Evolutionary conservation across 2,888 invertebrate genomes (phyloP).

Genomic region (Athetis lepigone): DNA sequence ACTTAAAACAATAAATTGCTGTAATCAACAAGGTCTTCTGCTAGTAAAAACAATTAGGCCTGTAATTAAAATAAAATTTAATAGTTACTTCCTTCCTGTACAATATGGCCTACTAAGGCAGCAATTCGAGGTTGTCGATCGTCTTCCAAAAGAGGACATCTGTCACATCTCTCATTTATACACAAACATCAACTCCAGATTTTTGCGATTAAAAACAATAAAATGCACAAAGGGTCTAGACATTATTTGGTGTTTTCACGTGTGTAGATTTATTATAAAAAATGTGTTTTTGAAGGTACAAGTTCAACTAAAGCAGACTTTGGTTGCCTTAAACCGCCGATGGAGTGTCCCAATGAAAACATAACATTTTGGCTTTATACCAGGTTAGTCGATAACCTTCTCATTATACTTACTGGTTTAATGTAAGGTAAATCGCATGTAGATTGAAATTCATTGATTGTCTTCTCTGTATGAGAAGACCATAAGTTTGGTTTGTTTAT

Average conservation of each 20-base stretch:
- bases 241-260: not conserved
- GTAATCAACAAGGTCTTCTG: not conserved
- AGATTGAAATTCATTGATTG: not conserved
- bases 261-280: constrained; percentile 11
- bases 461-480: not conserved
- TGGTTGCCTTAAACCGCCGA: constrained; percentile 78
- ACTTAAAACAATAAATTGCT: not conserved
- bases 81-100: not conserved
- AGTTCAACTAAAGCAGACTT: constrained; percentile 9
- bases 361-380: constrained; percentile 92
- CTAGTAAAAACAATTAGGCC: constrained; percentile 1
- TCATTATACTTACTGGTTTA: not conserved
- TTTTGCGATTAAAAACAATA: not conserved
- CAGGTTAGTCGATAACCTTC: constrained; percentile 79
- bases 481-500: too few species aligned
- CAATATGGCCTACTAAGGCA: not conserved
- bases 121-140: not conserved
- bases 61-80: not conserved
- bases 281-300: constrained; percentile 46
- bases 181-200: not conserved
- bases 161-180: not conserved
- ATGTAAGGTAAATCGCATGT: too few species aligned
- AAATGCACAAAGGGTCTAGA: not conserved
- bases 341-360: constrained; percentile 91
- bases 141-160: not conserved